Conservation (phyloP, 64 coral and sea anemone species). For the Montipora cactus region DNA sequence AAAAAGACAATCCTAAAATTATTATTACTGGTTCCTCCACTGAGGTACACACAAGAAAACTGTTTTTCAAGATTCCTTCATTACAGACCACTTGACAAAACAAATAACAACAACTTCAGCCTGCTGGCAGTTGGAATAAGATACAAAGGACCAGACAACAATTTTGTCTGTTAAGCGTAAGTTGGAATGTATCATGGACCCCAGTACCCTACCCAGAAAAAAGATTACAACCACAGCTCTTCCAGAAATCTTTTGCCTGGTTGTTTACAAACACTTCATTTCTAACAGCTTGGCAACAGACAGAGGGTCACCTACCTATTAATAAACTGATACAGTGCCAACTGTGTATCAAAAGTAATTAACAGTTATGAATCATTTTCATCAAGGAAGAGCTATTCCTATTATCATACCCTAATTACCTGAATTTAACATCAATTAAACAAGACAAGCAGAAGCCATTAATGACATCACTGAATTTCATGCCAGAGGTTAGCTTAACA, state of each 20-base stretch:
- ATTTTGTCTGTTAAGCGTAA: too few relatives aligned
- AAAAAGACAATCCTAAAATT: background rate
- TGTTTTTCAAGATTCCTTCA: background rate
- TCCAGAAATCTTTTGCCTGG: background rate
- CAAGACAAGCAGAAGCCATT: background rate
- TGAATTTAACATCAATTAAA: too few relatives aligned
- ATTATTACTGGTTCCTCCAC: background rate
- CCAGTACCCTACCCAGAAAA: background rate
- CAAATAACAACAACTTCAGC: too few relatives aligned
- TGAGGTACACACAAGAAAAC: background rate
- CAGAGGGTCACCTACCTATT: too few relatives aligned
- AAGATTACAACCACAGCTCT: background rate
- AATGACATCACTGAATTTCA: background rate
- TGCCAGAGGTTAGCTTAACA: background rate
- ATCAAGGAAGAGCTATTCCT: too few relatives aligned
- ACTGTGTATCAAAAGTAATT: too few relatives aligned
- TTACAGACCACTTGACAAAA: too few relatives aligned
- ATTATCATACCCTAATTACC: background rate
- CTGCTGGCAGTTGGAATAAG: too few relatives aligned
- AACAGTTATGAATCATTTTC: too few relatives aligned
- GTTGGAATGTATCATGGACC: background rate
- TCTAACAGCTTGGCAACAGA: background rate
- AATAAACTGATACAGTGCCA: too few relatives aligned
- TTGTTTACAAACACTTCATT: background rate
- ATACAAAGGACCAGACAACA: too few relatives aligned